Evolutionary conservation across 2,888 invertebrate species (phyloP).

Genomic region (Prenolepis imparis): DNA sequence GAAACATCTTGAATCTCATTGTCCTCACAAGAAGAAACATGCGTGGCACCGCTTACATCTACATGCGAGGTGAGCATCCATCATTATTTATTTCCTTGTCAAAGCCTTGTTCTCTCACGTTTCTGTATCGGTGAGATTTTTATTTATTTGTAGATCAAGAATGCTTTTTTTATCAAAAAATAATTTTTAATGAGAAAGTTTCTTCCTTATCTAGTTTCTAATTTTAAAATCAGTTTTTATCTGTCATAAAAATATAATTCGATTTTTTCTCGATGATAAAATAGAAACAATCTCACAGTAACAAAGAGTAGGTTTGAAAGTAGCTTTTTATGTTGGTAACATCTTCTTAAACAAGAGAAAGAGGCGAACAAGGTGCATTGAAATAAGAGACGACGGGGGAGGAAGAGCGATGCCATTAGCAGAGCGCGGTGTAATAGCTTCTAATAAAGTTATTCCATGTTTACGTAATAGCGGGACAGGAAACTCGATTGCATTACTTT

Average conservation of each 20-base stretch:
- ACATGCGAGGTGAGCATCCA: constrained; percentile 90
- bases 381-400: constrained; percentile 40
- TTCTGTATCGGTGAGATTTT: neutral
- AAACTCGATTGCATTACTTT: constrained; percentile 69
- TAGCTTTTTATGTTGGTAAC: constrained; percentile 9
- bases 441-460: constrained; percentile 76
- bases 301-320: constrained; percentile 37
- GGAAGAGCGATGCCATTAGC: constrained; percentile 54
- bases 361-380: constrained; percentile 12
- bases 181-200: neutral
- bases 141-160: neutral
- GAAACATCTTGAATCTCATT: constrained; percentile 92
- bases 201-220: neutral
- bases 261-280: neutral
- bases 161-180: neutral
- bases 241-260: neutral
- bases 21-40: constrained; percentile 92
- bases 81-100: neutral
- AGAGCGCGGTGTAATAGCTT: constrained; percentile 60
- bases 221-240: neutral
- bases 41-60: constrained; percentile 93
- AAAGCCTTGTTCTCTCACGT: neutral
- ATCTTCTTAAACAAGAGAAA: constrained; percentile 10
- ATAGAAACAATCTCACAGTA: constrained; percentile 16
- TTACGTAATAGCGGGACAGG: constrained; percentile 73